Evolutionary conservation across 2,797 vertebrate species (phyloP).

Genomic region (Streptopelia turtur): DNA sequence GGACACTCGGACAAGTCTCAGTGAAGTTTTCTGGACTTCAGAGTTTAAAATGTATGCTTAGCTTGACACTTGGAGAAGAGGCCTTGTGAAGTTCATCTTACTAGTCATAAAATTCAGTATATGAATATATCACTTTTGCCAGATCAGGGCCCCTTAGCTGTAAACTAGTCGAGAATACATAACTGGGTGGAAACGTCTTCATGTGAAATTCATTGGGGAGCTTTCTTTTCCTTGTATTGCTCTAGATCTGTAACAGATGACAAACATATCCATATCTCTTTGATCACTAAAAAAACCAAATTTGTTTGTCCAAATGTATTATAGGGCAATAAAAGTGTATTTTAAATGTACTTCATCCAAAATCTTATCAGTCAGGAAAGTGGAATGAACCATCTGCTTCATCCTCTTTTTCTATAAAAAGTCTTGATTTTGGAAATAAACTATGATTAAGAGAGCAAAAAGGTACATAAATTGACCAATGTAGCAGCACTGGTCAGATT

Average conservation of each 20-base stretch:
- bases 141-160: not conserved
- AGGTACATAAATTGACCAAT: slow-evolving; percentile 42
- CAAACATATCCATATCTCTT: slow-evolving; percentile 34
- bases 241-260: slow-evolving; percentile 50
- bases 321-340: slow-evolving; percentile 49
- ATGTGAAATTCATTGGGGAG: not conserved
- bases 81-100: not conserved
- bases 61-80: not conserved
- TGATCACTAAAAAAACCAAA: slow-evolving; percentile 48
- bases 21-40: not conserved
- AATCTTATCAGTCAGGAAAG: slow-evolving; percentile 35
- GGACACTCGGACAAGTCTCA: not conserved
- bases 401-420: slow-evolving; percentile 23
- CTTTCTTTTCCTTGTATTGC: not conserved
- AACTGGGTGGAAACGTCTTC: not conserved
- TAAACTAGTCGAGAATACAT: not conserved
- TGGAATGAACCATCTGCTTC: not conserved
- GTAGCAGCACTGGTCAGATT: slow-evolving; percentile 1
- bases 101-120: not conserved
- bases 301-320: slow-evolving; percentile 27
- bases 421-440: slow-evolving; percentile 17
- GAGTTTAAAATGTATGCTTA: not conserved
- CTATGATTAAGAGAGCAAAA: not conserved
- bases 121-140: not conserved
- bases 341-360: slow-evolving; percentile 15